Evolutionary conservation across 2,113 vertebrate genomes (phyloP), one percentile per base, ranked within the genome.

Genomic region (Sinocyclocheilus rhinocerous): DNA sequence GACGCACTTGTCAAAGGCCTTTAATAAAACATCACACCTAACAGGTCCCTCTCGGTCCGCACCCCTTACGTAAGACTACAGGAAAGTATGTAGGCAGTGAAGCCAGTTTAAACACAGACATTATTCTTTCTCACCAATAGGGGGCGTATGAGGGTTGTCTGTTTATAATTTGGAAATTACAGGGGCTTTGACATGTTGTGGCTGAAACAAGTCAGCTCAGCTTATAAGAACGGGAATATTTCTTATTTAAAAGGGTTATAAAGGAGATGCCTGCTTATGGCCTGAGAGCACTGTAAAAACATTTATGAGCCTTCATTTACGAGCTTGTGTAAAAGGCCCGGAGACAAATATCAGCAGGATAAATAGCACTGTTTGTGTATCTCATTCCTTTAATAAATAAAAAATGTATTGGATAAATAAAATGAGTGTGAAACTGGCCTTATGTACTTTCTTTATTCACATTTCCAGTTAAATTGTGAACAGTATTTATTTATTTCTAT

Each of bases 221-320:
- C 29, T 76, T 69, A 50, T 84, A 45, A 67, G 67, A 16, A 33
- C 4, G 29, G 61, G 45, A 33, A 69, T 69, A 70, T 82, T 82
- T 90, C 76, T 90, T 81, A 86, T 87, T 88, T 88, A 89, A 88
- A 63, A 80, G 84, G 50, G 29, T 52, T 84, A 82, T 89, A 82
- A 89, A 88, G 75, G 78, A 81, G 87, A 50, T 36, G 22, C 24
- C 18, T 63, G 50, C 26, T 67, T 83, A 78, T 73, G 70, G 75
- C 45, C 50, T 18, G 87, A 88, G 76, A 85, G 76, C 65, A 55
- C 29, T 80, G 67, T 87, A 87, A 85, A 86, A 83, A 55, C 59
- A 69, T 81, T 90, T 86, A 88, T 88, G 79, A 86, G 76, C 45
- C 63, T 63, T 86, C 81, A 67, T 72, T 55, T 73, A 83, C 65